Conservation (phyloP, 1,140 invertebrate species). For the Orussus abietinus region DNA sequence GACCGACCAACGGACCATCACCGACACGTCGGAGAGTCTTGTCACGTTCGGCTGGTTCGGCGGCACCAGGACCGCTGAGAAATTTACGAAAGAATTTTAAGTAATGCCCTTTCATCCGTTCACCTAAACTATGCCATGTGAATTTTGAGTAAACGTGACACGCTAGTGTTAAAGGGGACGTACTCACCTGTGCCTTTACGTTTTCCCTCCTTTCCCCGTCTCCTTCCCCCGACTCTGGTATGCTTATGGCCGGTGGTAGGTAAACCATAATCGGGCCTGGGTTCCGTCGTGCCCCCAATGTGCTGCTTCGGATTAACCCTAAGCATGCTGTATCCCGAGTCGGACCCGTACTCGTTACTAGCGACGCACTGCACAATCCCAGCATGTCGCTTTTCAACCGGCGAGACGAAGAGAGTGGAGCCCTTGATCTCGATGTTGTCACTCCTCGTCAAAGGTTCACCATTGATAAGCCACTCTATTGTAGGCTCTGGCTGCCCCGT, state of each 20-base stretch:
- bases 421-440: constrained; percentile 54
- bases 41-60: constrained; percentile 82
- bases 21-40: constrained; percentile 80
- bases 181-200: constrained; percentile 46
- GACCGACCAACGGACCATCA: constrained; percentile 88
- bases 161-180: too few species aligned
- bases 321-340: constrained; percentile 57
- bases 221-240: constrained; percentile 40
- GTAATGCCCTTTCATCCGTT: too few species aligned
- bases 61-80: constrained; percentile 72
- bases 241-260: constrained; percentile 39
- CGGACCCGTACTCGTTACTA: constrained; percentile 74
- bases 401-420: constrained; percentile 60
- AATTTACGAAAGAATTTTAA: not conserved
- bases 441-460: constrained; percentile 57
- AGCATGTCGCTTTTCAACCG: constrained; percentile 75
- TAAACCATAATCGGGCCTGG: constrained; percentile 31
- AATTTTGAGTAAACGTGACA: too few species aligned
- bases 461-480: constrained; percentile 82
- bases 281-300: constrained; percentile 47
- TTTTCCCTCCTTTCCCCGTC: constrained; percentile 49
- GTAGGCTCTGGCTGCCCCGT: constrained; percentile 68
- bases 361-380: constrained; percentile 89
- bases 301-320: constrained; percentile 74
- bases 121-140: too few species aligned